A percentile compares a stretch with the other conserved stretches of the same genome.
Evolutionary conservation across 2,797 vertebrate genomes (phyloP).

Genomic region (Rhabdophis nuchalis): DNA sequence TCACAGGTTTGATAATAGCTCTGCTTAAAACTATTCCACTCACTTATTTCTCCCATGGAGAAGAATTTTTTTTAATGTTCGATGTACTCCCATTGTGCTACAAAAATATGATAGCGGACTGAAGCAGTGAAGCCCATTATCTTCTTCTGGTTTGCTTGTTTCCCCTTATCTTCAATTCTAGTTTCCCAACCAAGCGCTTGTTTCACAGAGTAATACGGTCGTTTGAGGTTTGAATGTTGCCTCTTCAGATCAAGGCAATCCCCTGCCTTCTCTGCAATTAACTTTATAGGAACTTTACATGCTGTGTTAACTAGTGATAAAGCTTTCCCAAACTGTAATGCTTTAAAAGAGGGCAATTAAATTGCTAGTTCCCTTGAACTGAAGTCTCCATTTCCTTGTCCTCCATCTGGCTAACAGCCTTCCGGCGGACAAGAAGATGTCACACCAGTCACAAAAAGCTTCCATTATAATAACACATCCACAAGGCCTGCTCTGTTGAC

Average conservation of each 20-base stretch:
- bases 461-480: slow-evolving; percentile 34
- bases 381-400: slow-evolving; percentile 13
- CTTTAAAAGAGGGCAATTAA: slow-evolving; percentile 46
- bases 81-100: neutral
- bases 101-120: neutral
- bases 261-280: slow-evolving; percentile 42
- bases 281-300: slow-evolving; percentile 49
- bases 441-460: slow-evolving; percentile 30
- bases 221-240: slow-evolving; percentile 6
- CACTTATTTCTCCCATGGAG: neutral
- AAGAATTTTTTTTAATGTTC: neutral
- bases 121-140: neutral
- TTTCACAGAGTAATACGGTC: slow-evolving; percentile 8
- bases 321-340: slow-evolving; percentile 37
- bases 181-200: slow-evolving; percentile 29
- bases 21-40: neutral
- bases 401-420: slow-evolving; percentile 55
- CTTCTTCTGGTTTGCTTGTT: neutral
- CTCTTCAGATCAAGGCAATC: slow-evolving; percentile 45
- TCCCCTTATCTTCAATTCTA: neutral
- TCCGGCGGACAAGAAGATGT: slow-evolving; percentile 34
- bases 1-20: neutral
- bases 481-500: slow-evolving; percentile 19
- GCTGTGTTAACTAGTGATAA: slow-evolving; percentile 44
- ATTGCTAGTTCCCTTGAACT: slow-evolving; percentile 45